A percentile compares a stretch with the other conserved stretches of the same genome.
phyloP scores from a whole-genome alignment of 2,797 vertebrate species.

The Neoniphon sammara region DNA sequence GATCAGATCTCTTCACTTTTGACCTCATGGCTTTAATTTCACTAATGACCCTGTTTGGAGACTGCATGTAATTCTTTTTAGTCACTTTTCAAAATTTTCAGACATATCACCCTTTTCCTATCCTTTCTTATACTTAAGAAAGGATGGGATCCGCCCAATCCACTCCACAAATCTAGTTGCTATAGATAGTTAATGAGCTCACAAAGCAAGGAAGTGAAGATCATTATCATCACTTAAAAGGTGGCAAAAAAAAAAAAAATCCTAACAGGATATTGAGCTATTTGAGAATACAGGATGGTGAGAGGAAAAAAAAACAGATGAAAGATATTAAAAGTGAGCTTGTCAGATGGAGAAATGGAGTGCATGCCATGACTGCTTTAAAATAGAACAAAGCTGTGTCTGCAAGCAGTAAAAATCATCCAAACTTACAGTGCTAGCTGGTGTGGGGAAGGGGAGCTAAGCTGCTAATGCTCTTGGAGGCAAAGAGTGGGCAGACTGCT shows the following conservation, averaged over 20 bases:
- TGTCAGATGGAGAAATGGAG: conserved; percentile 44
- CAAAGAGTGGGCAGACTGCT: conserved; percentile 4
- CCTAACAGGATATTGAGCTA: conserved; percentile 12
- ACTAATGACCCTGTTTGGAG: background rate
- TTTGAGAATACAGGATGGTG: conserved; percentile 14
- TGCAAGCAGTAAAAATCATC: conserved; percentile 37
- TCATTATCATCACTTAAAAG: conserved; percentile 24
- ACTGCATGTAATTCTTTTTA: no score
- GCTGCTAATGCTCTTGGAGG: conserved; percentile 2
- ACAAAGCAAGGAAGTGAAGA: conserved; percentile 20
- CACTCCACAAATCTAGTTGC: conserved; percentile 9
- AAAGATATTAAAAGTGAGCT: conserved; percentile 29
- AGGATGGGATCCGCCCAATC: no score
- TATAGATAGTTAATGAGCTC: conserved; percentile 34
- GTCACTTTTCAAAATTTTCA: background rate
- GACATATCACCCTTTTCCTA: background rate
- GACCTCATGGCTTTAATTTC: background rate
- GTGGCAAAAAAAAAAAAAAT: conserved; percentile 1
- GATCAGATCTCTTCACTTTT: background rate
- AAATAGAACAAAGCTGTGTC: conserved; percentile 65
- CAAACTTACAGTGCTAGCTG: conserved; percentile 9
- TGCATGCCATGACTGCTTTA: conserved; percentile 21
- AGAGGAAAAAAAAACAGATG: conserved; percentile 22
- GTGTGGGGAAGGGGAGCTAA: background rate
- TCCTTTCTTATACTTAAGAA: background rate